Percentiles rank a stretch among this genome's conserved stretches.
Conservation (phyloP, 1,140 invertebrate genomes). For the Drosophila guanche region DNA sequence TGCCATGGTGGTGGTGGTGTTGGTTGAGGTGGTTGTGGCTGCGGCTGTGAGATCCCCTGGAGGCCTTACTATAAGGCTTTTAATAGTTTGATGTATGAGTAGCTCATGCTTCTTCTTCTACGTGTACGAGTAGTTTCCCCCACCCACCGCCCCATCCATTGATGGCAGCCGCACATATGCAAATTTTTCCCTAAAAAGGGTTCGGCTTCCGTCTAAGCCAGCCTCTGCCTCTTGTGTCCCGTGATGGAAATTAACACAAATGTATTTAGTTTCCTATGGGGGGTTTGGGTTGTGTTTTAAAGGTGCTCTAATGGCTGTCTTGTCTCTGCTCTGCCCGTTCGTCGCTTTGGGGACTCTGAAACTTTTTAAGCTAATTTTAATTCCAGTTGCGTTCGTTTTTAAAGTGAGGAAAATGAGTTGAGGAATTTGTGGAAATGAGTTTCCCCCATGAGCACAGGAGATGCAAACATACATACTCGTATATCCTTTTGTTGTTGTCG, state of each 20-base stretch:
- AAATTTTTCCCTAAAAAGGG: conserved; percentile 63
- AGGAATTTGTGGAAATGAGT: not conserved
- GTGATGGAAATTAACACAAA: conserved; percentile 75
- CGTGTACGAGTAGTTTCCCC: too few species aligned
- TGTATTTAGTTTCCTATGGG: conserved; percentile 72
- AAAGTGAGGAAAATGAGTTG: conserved; percentile 7
- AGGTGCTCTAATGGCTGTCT: conserved; percentile 58
- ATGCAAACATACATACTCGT: conserved; percentile 11
- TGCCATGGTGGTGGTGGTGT: not conserved
- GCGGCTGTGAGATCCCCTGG: conserved; percentile 53
- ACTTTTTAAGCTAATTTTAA: conserved; percentile 63
- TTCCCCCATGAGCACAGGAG: too few species aligned
- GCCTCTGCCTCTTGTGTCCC: conserved; percentile 9
- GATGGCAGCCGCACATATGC: conserved; percentile 71
- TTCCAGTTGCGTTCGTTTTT: conserved; percentile 2
- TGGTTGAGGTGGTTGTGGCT: conserved; percentile 49
- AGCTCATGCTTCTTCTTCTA: conserved; percentile 18
- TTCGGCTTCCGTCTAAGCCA: conserved; percentile 7
- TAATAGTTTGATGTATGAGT: conserved; percentile 81
- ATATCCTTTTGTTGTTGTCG: conserved; percentile 36
- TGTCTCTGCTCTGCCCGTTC: conserved; percentile 23
- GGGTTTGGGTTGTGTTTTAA: conserved; percentile 52
- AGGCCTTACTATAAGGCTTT: conserved; percentile 71
- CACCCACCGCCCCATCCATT: not conserved
- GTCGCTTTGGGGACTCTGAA: conserved; percentile 35